Percentiles rank a stretch among this genome's conserved stretches.
Evolutionary conservation across 2,113 vertebrate genomes (phyloP).

Genomic region (Oncorhynchus nerka): DNA sequence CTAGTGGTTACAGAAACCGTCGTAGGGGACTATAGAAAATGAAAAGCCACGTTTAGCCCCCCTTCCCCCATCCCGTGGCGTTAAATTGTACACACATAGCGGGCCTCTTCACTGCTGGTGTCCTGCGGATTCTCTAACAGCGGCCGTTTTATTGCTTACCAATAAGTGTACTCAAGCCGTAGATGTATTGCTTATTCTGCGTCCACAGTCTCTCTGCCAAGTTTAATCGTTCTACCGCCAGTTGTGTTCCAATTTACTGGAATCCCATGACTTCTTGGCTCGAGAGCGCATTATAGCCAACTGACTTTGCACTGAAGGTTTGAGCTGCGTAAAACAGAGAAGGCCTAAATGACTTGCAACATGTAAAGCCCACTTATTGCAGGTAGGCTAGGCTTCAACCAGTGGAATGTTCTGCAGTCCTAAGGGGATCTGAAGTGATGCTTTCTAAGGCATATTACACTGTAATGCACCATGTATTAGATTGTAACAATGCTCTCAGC

Average conservation of each 20-base stretch:
- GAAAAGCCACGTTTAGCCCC: constrained; percentile 24
- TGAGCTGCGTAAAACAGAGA: constrained; percentile 44
- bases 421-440: background rate
- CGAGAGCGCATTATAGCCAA: constrained; percentile 34
- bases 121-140: constrained; percentile 17
- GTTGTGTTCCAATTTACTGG: constrained; percentile 71
- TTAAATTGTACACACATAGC: constrained; percentile 33
- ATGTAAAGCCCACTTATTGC: constrained; percentile 8
- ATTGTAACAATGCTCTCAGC: background rate
- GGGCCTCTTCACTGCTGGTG: constrained; percentile 35
- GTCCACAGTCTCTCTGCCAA: constrained; percentile 42
- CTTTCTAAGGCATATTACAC: background rate
- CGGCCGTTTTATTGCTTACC: constrained; percentile 53
- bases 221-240: constrained; percentile 65
- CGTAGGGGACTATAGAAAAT: constrained; percentile 52
- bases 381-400: background rate
- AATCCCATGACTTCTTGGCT: constrained; percentile 67
- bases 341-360: constrained; percentile 38
- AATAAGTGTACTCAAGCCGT: constrained; percentile 51
- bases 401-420: background rate
- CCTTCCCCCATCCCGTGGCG: background rate
- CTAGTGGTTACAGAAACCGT: constrained; percentile 53
- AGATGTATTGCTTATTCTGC: constrained; percentile 36
- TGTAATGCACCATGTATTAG: background rate
- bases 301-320: constrained; percentile 31